Evolutionary conservation across 2,113 vertebrate genomes (phyloP), one percentile per base, ranked within the genome.

Genomic region (Hippopotamus amphibius): DNA sequence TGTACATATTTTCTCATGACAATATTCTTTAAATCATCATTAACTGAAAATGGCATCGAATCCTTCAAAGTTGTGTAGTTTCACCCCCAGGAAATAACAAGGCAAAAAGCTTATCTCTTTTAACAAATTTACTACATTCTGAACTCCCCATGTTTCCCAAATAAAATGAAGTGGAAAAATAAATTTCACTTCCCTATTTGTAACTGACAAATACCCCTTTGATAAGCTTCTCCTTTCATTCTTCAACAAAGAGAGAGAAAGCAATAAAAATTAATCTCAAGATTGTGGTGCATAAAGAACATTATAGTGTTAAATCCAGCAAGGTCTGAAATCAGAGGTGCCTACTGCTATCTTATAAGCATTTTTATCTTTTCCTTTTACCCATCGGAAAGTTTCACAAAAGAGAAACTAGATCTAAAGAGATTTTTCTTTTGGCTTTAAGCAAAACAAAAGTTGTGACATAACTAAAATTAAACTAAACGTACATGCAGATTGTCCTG

Each of bases 121-220:
- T 71, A 61, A 50, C 28, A 69, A 33, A 76, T 66, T 17, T 88
- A 66, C 79, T 59, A 50, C 15, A 66, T 61, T 88, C 14, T 53
- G 4, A 13, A 65, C 2, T 76, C 22, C n/a, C 53, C 37, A 53
- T 57, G 22, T 6, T 7, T 82, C 17, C 46, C 53, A 74, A 92
- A 84, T 33, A 89, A 92, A 93, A 88, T 43, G 85, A 59, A 80
- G 28, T n/a, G 37, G 24, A 43, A 72, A 63, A 66, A 79, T 28
- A 84, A 37, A 90, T 86, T 68, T 6, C 41, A 81, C 63, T 92
- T 96, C 81, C 74, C 41, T 93, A 53, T 90, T 87, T 61, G 1
- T 76, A 53, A 90, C 46, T 74, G n/a, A n/a, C 46, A 90, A 91
- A 79, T 28, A 48, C 9, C 12, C 12, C 24, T 76, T 53, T 24